Conservation (phyloP, 2,888 invertebrate genomes). For the Tenthredo livida region DNA sequence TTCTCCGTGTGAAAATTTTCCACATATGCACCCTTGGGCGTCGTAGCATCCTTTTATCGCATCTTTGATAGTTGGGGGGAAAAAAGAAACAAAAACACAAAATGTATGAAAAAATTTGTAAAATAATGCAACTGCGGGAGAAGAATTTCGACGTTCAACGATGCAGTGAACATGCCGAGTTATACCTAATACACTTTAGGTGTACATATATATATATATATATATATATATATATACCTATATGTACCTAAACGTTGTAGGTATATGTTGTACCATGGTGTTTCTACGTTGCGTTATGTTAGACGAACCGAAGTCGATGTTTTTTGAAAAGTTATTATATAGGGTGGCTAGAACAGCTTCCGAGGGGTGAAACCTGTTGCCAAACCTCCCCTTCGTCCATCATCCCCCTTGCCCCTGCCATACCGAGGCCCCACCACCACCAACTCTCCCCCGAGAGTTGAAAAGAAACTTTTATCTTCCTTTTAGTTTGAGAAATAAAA, state of each 20-base stretch:
- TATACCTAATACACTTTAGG: no score
- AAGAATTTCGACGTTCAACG: constrained; percentile 3
- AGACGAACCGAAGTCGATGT: constrained; percentile 61
- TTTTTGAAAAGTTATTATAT: constrained; percentile 71
- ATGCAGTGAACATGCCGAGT: background rate
- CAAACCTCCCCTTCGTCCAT: constrained; percentile 66
- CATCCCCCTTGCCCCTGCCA: constrained; percentile 51
- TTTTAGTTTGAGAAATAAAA: constrained; percentile 64
- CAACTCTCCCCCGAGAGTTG: constrained; percentile 43
- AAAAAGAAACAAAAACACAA: no score
- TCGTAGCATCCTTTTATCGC: no score
- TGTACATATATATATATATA: background rate
- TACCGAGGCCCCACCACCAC: constrained; percentile 33
- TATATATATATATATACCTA: no score
- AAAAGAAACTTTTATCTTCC: constrained; percentile 56
- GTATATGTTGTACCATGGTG: background rate
- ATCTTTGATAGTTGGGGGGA: no score
- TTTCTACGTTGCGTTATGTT: constrained; percentile 14
- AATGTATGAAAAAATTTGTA: background rate
- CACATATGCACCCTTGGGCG: no score
- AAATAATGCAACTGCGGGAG: background rate
- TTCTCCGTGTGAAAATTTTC: no score
- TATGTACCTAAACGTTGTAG: no score
- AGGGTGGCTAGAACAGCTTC: constrained; percentile 54
- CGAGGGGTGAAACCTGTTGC: constrained; percentile 75